These are phyloP conservation scores for Progne subis DNA, from an alignment of 2,113 vertebrate genomes.

Conservation along the genomic window DNA sequence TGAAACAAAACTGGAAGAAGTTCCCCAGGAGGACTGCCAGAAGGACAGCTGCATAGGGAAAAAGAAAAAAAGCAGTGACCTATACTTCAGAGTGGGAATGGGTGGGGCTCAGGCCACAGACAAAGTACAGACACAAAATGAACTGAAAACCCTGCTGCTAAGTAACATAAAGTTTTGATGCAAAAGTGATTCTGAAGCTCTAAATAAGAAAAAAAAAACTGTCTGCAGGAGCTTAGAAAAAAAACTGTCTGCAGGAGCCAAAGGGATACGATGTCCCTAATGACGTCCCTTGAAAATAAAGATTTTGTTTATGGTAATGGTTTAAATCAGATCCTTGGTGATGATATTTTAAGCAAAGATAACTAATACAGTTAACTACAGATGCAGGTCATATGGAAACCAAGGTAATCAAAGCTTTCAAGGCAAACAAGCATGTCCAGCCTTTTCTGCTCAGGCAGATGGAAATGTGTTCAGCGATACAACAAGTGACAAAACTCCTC, in stretches of 20 bases:
- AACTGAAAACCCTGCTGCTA: neutral
- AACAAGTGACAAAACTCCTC: neutral
- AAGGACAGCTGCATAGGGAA: conserved; percentile 10
- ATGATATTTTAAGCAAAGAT: neutral
- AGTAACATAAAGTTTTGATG: neutral
- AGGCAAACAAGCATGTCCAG: neutral
- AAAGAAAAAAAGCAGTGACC: neutral
- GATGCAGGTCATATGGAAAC: neutral
- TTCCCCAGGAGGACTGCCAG: conserved; percentile 8
- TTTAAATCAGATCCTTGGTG: neutral
- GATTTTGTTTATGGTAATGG: neutral
- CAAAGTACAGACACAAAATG: neutral
- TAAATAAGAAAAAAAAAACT: neutral
- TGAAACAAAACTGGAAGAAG: conserved; percentile 9
- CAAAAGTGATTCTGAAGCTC: neutral
- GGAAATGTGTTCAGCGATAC: neutral
- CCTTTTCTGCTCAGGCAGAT: neutral
- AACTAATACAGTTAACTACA: neutral
- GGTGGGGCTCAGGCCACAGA: conserved; percentile 2
- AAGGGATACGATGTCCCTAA: neutral
- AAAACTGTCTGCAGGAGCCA: neutral
- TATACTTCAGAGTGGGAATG: neutral
- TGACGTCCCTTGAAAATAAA: neutral
- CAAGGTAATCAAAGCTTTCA: neutral
- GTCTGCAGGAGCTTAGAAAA: neutral